These are phyloP conservation scores for Lithobates pipiens DNA, from an alignment of 2,797 vertebrate genomes.

Conservation along the genomic window DNA sequence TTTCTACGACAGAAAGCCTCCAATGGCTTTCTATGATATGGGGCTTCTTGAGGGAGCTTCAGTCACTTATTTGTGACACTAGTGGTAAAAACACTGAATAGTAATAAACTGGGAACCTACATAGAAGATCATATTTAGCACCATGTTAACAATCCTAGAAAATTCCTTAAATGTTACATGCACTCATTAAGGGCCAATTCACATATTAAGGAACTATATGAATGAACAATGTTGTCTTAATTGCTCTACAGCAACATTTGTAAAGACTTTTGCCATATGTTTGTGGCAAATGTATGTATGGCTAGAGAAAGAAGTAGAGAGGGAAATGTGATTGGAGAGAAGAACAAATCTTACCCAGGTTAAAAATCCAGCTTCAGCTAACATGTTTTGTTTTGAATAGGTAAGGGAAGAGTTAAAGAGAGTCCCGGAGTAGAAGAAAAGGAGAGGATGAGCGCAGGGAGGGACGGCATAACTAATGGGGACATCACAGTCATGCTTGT, in stretches of 20 bases:
- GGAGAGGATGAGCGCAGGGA: no score
- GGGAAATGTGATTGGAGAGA: no score
- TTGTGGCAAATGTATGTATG: no score
- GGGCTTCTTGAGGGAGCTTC: constrained; percentile 59
- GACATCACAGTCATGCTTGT: no score
- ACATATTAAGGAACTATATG: constrained; percentile 59
- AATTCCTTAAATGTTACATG: constrained; percentile 66
- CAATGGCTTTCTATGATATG: no score
- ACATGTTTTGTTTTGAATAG: no score
- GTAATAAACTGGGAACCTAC: constrained; percentile 69
- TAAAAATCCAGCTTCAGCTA: no score
- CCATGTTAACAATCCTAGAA: constrained; percentile 65
- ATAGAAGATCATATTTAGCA: constrained; percentile 66
- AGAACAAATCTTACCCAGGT: no score
- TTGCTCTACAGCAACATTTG: constrained; percentile 35
- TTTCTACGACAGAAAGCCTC: constrained; percentile 66
- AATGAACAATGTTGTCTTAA: constrained; percentile 31
- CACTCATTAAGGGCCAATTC: constrained; percentile 65
- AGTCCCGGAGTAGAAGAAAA: no score
- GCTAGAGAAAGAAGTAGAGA: neutral
- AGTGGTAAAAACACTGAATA: constrained; percentile 65
- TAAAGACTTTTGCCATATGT: constrained; percentile 36
- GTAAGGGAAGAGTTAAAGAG: no score
- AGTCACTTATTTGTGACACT: constrained; percentile 70
- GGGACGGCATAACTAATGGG: no score